Evolutionary conservation across 1,140 invertebrate species (phyloP).

Genomic region (Formica selysi): DNA sequence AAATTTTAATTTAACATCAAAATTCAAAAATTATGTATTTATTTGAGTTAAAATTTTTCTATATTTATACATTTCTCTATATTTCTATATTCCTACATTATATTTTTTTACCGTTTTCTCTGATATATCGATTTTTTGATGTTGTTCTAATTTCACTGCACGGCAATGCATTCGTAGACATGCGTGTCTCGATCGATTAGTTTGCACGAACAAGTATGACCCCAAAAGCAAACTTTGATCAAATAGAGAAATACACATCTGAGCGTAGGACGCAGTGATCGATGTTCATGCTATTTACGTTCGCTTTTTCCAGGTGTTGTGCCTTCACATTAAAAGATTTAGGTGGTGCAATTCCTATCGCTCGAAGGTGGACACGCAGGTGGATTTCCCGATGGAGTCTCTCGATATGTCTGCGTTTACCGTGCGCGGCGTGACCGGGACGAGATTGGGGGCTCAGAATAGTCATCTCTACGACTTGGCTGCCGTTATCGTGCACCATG

Average conservation of each 20-base stretch:
- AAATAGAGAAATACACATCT: background rate
- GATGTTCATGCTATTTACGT: slow-evolving; percentile 11
- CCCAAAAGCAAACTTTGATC: slow-evolving; percentile 48
- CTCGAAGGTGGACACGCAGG: slow-evolving; percentile 93
- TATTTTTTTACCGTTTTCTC: no score
- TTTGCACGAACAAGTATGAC: slow-evolving; percentile 38
- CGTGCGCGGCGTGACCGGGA: slow-evolving; percentile 90
- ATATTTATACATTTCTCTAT: background rate
- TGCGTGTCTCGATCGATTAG: slow-evolving; percentile 29
- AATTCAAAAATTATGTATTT: background rate
- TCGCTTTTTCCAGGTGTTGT: slow-evolving; percentile 89
- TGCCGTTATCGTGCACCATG: slow-evolving; percentile 95
- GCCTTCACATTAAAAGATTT: slow-evolving; percentile 95
- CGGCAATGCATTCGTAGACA: background rate
- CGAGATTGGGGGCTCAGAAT: slow-evolving; percentile 88
- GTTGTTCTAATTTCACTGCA: slow-evolving; percentile 10
- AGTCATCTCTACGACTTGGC: slow-evolving; percentile 93
- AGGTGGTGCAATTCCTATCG: slow-evolving; percentile 93
- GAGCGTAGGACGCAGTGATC: slow-evolving; percentile 18
- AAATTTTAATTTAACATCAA: background rate
- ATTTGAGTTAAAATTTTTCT: background rate
- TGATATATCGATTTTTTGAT: slow-evolving; percentile 31
- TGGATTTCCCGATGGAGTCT: slow-evolving; percentile 92
- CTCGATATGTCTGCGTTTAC: slow-evolving; percentile 94
- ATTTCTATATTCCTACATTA: background rate